Base-by-base conservation (phyloP, 2,888 invertebrate genomes). In the Galerucella nymphaeae region DNA sequence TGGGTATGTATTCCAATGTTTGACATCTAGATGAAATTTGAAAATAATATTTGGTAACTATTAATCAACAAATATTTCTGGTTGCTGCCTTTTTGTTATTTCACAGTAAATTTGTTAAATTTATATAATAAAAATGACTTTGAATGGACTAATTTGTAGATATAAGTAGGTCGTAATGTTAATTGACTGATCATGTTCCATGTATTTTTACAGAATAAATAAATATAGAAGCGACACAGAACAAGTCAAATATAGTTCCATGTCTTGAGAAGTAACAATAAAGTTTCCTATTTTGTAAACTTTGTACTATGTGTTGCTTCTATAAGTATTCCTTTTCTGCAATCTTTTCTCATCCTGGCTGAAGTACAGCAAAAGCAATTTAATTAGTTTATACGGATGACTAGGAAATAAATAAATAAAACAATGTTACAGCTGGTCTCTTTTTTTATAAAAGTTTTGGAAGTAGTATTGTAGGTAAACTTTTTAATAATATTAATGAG, bases 141-240 rank as follows among this genome's bases (percentile, higher is more conserved):
- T 69, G 62, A 69, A 62, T 62, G 69, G 69, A 62, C 62, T 62
- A 53, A 50, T 42, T 57, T 13, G n/a, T 73, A 73, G 70, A 23
- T 66, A 62, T 63, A 73, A 71, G 72, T 75, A 58, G 61, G 69
- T 72, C 75, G 62, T 72, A 73, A 38, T 66, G 66, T 71, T 75
- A 38, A 74, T 71, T 70, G 77, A 77, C 76, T 77, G 75, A 75
- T 71, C 71, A 65, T 71, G 67, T 70, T 74, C 73, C 68, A 70
- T 61, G 66, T 38, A 57, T 62, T 69, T 62, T 41, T 62, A 62
- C 62, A 55, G 62, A 69, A 69, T 55, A 62, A 14, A 30, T 55
- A 55, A 13, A 20, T 68, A 42, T 38, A 62, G 53, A 62, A 68
- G 68, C 20, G 14, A 48, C 50, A 50, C 42, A 42, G 58, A 41